Conservation (phyloP, 2,113 vertebrate genomes). For the Ceyx melanurus region DNA sequence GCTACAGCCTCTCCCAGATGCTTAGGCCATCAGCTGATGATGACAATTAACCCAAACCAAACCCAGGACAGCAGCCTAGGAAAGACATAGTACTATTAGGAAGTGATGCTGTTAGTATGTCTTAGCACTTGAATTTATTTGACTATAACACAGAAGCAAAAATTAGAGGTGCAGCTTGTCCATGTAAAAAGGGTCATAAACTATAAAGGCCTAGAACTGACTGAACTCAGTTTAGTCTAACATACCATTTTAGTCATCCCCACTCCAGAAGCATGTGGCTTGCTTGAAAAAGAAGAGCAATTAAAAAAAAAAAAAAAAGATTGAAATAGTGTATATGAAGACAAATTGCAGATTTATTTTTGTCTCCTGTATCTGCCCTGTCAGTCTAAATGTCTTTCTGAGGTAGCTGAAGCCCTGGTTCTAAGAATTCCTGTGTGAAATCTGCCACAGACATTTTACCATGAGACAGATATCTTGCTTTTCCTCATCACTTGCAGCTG, state of each 20-base stretch:
- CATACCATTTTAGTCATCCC: background rate
- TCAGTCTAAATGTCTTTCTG: background rate
- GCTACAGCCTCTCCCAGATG: too few species aligned
- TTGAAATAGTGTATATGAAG: background rate
- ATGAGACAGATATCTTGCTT: background rate
- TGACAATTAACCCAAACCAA: too few species aligned
- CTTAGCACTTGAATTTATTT: background rate
- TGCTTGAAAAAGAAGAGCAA: background rate
- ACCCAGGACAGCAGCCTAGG: background rate
- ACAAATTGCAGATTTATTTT: background rate
- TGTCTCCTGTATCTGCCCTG: background rate
- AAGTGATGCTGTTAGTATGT: background rate
- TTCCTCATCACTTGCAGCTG: background rate
- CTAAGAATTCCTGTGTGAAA: background rate
- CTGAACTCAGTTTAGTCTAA: background rate
- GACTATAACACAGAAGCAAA: background rate
- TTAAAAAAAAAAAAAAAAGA: conserved; percentile 2
- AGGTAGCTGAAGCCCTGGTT: background rate
- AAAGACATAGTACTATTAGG: background rate
- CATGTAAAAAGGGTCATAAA: background rate
- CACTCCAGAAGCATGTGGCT: background rate
- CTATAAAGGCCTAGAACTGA: background rate
- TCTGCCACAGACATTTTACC: background rate
- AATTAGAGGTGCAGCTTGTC: background rate
- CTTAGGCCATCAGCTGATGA: too few species aligned